Evolutionary conservation across 2,888 invertebrate genomes (phyloP).

Genomic region (Noctuana brunneofusca): DNA sequence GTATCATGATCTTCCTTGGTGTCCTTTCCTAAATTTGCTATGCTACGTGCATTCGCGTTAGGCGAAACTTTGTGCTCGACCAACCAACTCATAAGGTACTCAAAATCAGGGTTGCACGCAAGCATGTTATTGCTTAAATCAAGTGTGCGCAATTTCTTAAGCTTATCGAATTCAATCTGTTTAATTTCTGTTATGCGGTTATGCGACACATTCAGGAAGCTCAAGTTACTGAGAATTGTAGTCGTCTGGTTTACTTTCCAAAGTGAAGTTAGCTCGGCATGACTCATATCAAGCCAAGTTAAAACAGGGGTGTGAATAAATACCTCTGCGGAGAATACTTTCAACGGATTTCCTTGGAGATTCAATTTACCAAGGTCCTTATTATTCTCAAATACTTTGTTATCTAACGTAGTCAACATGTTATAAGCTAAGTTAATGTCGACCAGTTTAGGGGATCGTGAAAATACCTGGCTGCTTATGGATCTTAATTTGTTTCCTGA

Average conservation of each 20-base stretch:
- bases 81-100: slow-evolving; percentile 85
- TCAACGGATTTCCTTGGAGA: slow-evolving; percentile 88
- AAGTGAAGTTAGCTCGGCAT: slow-evolving; percentile 85
- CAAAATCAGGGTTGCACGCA: slow-evolving; percentile 86
- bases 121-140: slow-evolving; percentile 86
- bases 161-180: slow-evolving; percentile 82
- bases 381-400: slow-evolving; percentile 86
- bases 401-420: slow-evolving; percentile 83
- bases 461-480: slow-evolving; percentile 81
- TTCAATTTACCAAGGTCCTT: slow-evolving; percentile 85
- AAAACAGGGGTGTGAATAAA: slow-evolving; percentile 85
- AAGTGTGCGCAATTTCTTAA: slow-evolving; percentile 82
- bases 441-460: slow-evolving; percentile 81
- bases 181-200: slow-evolving; percentile 83
- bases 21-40: slow-evolving; percentile 69
- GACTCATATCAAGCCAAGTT: slow-evolving; percentile 87
- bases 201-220: slow-evolving; percentile 82
- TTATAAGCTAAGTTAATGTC: slow-evolving; percentile 89
- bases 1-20: slow-evolving; percentile 62
- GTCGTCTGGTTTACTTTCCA: slow-evolving; percentile 82
- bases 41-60: slow-evolving; percentile 63
- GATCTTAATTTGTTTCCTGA: slow-evolving; percentile 86
- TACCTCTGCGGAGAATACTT: slow-evolving; percentile 85
- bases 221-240: slow-evolving; percentile 79
- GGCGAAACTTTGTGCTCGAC: slow-evolving; percentile 83